These are phyloP conservation scores for Leptinotarsa peninsularis DNA, from an alignment of 2,888 invertebrate species.

Conservation along the genomic window DNA sequence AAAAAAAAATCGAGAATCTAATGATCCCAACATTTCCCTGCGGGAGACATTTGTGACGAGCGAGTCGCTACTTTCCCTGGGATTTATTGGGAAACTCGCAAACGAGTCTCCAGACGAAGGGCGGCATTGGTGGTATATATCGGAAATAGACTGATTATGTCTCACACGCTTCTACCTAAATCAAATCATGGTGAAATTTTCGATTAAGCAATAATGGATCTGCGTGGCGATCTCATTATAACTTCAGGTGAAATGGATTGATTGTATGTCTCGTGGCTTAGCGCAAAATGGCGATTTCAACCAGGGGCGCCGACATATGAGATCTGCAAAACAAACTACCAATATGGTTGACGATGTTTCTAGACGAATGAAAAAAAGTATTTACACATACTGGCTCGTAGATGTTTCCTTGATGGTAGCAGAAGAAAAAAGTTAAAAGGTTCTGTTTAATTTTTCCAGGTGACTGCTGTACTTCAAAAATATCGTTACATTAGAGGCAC, in stretches of 20 bases:
- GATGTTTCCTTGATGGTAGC: too few species aligned
- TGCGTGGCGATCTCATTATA: slow-evolving; percentile 25
- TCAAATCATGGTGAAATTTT: slow-evolving; percentile 51
- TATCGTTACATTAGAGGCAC: too few species aligned
- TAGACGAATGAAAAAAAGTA: too few species aligned
- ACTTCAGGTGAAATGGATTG: slow-evolving; percentile 7
- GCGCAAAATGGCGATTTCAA: background rate
- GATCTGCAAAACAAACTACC: background rate
- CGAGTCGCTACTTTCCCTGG: background rate
- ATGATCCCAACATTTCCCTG: background rate
- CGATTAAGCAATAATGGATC: slow-evolving; percentile 37
- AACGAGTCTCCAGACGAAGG: slow-evolving; percentile 1
- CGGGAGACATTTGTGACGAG: background rate
- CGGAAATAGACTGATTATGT: slow-evolving; percentile 56
- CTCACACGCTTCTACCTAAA: slow-evolving; percentile 53
- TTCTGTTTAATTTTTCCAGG: too few species aligned
- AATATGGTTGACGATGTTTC: too few species aligned
- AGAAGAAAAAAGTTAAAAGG: too few species aligned
- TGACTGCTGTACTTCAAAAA: too few species aligned
- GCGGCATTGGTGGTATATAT: slow-evolving; percentile 26
- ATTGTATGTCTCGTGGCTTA: slow-evolving; percentile 9
- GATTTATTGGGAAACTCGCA: slow-evolving; percentile 9
- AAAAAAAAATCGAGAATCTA: background rate
- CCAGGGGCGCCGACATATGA: background rate
- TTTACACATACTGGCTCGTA: too few species aligned